Conservation (phyloP, 2,113 vertebrate genomes). For the Myotis yumanensis region DNA sequence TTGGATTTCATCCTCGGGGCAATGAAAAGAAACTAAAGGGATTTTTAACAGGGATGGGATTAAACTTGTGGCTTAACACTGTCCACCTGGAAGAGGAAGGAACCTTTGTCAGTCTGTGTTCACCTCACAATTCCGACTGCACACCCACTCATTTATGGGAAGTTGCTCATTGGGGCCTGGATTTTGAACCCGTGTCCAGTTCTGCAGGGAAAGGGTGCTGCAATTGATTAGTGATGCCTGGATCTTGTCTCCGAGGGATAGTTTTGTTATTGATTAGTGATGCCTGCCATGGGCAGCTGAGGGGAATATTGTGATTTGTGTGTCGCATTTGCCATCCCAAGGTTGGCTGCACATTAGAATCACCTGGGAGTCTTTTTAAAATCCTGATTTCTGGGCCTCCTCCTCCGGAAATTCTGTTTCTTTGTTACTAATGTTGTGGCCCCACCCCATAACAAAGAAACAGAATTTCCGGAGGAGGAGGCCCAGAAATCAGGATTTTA, state of each 20-base stretch:
- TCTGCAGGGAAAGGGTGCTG: neutral
- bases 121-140: neutral
- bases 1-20: neutral
- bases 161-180: neutral
- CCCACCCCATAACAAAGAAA: no score
- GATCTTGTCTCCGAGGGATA: neutral
- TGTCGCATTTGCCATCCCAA: neutral
- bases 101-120: neutral
- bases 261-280: neutral
- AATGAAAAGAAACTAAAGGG: neutral
- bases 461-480: no score
- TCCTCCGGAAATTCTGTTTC: no score
- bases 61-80: neutral
- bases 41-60: neutral
- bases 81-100: neutral
- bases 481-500: no score
- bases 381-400: no score
- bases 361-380: no score
- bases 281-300: neutral
- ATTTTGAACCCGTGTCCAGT: neutral
- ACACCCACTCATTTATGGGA: neutral
- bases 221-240: slow-evolving; percentile 18
- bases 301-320: accelerated
- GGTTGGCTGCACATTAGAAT: no score
- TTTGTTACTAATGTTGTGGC: no score